A percentile compares a stretch with the other conserved stretches of the same genome.
These are phyloP conservation scores for Scyliorhinus canicula DNA, from an alignment of 2,797 vertebrate genomes.

Conservation along the genomic window DNA sequence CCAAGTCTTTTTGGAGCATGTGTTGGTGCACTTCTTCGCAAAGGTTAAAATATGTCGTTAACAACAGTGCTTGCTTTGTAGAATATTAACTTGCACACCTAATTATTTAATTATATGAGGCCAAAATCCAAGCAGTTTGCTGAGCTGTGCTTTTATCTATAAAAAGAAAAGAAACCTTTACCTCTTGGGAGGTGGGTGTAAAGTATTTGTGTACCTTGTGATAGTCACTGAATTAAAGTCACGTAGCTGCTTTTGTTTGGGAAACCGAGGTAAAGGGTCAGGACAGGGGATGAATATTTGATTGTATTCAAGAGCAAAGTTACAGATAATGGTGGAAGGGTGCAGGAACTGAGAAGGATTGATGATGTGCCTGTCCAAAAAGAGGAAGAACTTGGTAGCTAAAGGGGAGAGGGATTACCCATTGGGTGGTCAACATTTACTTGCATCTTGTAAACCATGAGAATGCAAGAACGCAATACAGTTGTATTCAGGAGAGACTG, in stretches of 20 bases:
- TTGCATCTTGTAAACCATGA: not conserved
- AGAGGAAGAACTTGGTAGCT: not conserved
- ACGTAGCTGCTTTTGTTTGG: not conserved
- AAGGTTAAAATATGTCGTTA: slow-evolving; percentile 12
- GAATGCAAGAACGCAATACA: not conserved
- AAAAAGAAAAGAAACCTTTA: not conserved
- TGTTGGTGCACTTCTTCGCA: not conserved
- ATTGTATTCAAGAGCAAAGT: not conserved
- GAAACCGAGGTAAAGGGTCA: not conserved
- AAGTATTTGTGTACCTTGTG: not conserved
- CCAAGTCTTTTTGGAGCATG: not conserved
- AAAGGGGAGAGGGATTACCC: not conserved
- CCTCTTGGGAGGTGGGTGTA: not conserved
- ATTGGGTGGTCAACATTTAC: not conserved
- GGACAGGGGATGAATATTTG: not conserved
- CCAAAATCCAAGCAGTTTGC: slow-evolving; percentile 26
- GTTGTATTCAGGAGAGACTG: not conserved
- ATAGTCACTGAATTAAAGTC: not conserved
- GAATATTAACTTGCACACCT: slow-evolving; percentile 24
- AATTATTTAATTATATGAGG: not conserved
- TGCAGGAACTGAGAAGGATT: not conserved
- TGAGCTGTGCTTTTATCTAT: not conserved
- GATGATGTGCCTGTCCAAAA: not conserved
- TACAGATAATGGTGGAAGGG: not conserved
- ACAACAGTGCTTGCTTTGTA: not conserved